phyloP scores from a whole-genome alignment of 2,888 invertebrate species.

The Zele albiditarsus region DNA sequence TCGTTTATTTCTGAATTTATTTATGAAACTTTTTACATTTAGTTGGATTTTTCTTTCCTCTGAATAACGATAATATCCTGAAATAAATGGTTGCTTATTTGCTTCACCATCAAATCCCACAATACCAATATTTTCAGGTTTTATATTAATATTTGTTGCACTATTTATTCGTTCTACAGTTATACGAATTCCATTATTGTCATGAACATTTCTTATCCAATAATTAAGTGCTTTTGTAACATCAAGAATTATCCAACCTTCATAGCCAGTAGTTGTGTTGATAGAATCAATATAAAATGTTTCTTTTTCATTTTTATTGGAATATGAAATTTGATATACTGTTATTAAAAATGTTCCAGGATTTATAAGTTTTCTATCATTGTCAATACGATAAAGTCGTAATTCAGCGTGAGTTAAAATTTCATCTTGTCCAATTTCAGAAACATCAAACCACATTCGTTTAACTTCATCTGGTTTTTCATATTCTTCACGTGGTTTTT shows the following conservation, averaged over 20 bases:
- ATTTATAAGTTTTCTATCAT: conserved; percentile 72
- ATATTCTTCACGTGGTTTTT: conserved; percentile 79
- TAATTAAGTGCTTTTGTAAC: conserved; percentile 82
- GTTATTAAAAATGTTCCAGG: conserved; percentile 78
- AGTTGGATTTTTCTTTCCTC: conserved; percentile 60
- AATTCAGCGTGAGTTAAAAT: conserved; percentile 87
- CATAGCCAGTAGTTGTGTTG: conserved; percentile 81
- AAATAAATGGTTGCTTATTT: conserved; percentile 91
- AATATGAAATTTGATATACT: conserved; percentile 76
- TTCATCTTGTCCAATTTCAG: conserved; percentile 85
- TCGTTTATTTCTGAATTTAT: not conserved
- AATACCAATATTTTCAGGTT: conserved; percentile 87
- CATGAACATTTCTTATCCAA: conserved; percentile 84
- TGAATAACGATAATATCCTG: conserved; percentile 84
- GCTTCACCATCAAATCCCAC: conserved; percentile 83
- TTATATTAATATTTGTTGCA: conserved; percentile 79
- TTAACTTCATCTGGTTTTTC: conserved; percentile 86
- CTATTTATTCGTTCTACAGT: conserved; percentile 81
- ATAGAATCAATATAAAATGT: conserved; percentile 81
- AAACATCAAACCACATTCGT: conserved; percentile 91
- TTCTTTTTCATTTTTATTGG: conserved; percentile 77
- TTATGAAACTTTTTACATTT: not conserved
- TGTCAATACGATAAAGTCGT: conserved; percentile 85
- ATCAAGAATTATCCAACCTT: conserved; percentile 90
- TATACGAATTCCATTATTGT: conserved; percentile 88